Base-by-base conservation (phyloP, 53 echinoderm and acorn worm species). In the Echinometra lucunter region DNA sequence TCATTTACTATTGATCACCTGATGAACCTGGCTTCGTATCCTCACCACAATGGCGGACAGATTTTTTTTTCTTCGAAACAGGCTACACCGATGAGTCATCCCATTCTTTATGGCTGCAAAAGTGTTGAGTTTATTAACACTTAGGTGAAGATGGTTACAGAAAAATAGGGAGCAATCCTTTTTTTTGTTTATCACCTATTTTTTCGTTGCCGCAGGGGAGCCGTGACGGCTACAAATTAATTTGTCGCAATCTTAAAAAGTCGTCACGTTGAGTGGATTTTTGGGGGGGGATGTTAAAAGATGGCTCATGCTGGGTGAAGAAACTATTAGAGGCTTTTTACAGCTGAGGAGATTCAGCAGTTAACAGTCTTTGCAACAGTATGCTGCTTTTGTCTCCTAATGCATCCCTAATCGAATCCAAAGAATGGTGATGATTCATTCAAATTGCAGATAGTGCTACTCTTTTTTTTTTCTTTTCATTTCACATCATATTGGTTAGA, bases 91-190 rank as follows among this genome's bases (percentile, higher is more conserved):
- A 78, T 92, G 92, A 92, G 35, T 92, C 92, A 92, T 92, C 80
- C 30, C 91, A 44, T 45, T 60, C 11, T 91, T 91, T 91, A 70
- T 91, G 70, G 70, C 40, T 6, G 91, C 66, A 45, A 70, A 91
- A 91, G 91, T 91, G 91, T 69, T 91, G 69, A 70, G 66, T 91
- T 91, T 91, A 91, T 91, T 91, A 91, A 91, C 91, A 91, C 91
- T 66, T 91, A 69, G 70, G 69, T 66, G 91, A 91, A 66, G 91
- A 69, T 37, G 42, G 72, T 45, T 45, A 0, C 15, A 91, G 70
- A 30, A 45, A 45, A 42, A 63, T 91, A 66, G 40, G 30, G 45
- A 42, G 28, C 28, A 91, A 25, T n/a, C 91, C 66, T 45, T 66
- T 89, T 30, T 66, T n/a, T 82, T 27, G 21, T 40, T 37, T 37